These are phyloP conservation scores for Copidosoma floridanum DNA, from an alignment of 1,140 invertebrate species.

Conservation along the genomic window DNA sequence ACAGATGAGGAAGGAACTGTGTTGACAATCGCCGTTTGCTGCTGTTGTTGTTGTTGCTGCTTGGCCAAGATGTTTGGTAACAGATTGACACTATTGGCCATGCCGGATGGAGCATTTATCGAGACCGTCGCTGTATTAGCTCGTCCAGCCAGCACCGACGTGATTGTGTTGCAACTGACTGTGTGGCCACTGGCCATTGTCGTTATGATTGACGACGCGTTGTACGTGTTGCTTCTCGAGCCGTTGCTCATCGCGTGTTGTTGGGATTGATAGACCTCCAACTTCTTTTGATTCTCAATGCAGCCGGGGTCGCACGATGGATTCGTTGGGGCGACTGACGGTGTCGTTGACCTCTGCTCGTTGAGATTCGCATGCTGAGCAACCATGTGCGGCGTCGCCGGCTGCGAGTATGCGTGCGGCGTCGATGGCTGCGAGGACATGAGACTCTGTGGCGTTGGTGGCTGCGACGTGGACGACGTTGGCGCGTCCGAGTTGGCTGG, in stretches of 20 bases:
- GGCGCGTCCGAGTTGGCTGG: conserved; percentile 50
- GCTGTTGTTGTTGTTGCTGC: conserved; percentile 35
- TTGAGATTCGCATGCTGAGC: conserved; percentile 27
- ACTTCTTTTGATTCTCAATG: conserved; percentile 29
- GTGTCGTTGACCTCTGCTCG: conserved; percentile 42
- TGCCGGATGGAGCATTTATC: conserved; percentile 62
- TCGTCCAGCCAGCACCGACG: conserved; percentile 72
- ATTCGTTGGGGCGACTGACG: conserved; percentile 6
- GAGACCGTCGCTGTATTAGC: conserved; percentile 73
- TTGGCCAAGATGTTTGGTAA: conserved; percentile 47
- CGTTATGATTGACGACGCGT: conserved; percentile 57
- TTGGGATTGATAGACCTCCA: conserved; percentile 42
- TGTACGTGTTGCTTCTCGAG: conserved; percentile 6
- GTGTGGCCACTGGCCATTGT: conserved; percentile 76
- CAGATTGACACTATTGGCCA: conserved; percentile 45
- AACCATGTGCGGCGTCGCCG: conserved; percentile 47
- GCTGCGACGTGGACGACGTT: conserved; percentile 46
- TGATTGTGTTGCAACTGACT: conserved; percentile 72
- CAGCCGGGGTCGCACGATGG: neutral
- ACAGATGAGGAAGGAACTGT: conserved; percentile 36
- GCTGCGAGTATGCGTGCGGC: conserved; percentile 51
- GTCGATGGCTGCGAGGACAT: conserved; percentile 50
- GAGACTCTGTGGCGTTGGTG: conserved; percentile 49
- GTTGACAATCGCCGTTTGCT: conserved; percentile 25
- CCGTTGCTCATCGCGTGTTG: conserved; percentile 43